Percentiles rank a stretch among this genome's conserved stretches.
These are phyloP conservation scores for Erebia aethiops DNA, from an alignment of 2,888 invertebrate genomes.

Conservation along the genomic window DNA sequence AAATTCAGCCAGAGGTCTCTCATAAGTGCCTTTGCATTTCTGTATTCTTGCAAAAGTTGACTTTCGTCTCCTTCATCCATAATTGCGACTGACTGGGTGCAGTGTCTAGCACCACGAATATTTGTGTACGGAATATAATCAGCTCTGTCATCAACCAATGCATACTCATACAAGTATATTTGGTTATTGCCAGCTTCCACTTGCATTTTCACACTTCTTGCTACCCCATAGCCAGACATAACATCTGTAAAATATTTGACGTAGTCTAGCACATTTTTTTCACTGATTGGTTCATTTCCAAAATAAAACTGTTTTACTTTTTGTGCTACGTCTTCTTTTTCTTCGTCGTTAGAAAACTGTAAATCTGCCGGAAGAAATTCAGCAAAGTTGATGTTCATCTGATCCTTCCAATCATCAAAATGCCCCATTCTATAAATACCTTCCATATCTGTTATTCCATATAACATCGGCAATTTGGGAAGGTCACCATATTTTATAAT, in stretches of 20 bases:
- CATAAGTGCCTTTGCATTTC: constrained; percentile 41
- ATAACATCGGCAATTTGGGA: constrained; percentile 52
- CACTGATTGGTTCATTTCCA: constrained; percentile 47
- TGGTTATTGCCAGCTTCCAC: constrained; percentile 52
- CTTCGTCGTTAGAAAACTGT: constrained; percentile 48
- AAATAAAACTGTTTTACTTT: constrained; percentile 51
- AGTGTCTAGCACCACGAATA: constrained; percentile 43
- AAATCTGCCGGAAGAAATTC: constrained; percentile 58
- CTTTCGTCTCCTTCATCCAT: constrained; percentile 44
- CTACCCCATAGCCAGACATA: constrained; percentile 47
- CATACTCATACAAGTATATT: constrained; percentile 59
- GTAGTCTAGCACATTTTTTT: constrained; percentile 48
- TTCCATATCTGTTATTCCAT: constrained; percentile 56
- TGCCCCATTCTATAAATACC: constrained; percentile 43
- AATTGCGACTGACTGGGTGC: constrained; percentile 38
- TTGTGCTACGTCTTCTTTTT: constrained; percentile 50
- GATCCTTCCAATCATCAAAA: constrained; percentile 50
- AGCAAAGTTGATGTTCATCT: constrained; percentile 57
- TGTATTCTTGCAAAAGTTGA: constrained; percentile 37
- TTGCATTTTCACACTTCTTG: constrained; percentile 49
- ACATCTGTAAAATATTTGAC: constrained; percentile 64
- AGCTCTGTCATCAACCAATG: constrained; percentile 49
- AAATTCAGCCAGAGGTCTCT: constrained; percentile 48
- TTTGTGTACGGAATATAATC: constrained; percentile 47
- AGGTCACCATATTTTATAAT: constrained; percentile 51